Evolutionary conservation across 1,140 invertebrate genomes (phyloP), one percentile per base, ranked within the genome.

Genomic region (Psilanteris sp.): DNA sequence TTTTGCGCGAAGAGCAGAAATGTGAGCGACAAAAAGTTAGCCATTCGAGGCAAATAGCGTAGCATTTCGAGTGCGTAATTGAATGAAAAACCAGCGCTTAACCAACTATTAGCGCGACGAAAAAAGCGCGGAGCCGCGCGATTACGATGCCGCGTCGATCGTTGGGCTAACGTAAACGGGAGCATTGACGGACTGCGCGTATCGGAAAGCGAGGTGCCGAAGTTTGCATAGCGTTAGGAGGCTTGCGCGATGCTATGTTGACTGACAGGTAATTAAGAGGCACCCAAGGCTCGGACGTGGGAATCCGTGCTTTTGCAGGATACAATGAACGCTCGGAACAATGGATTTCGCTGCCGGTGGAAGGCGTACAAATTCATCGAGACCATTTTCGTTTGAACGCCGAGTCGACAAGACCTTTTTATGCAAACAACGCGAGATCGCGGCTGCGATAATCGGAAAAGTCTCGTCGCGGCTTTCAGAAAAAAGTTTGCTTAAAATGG

Each of bases 181-280:
- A 44, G 32, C 32, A 50, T 62, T 31, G 41, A 44, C 13, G 10
- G 18, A 29, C 10, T 50, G 27, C 13, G 24, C 18, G 37, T 13
- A 43, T 32, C 37, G 22, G 57, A 41, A 59, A 41, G 59, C 44
- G 54, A 50, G 37, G 52, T 44, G 55, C 39, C 20, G 43, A 46
- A 54, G 67, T 71, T 39, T 52, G 20, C 39, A 67, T 52, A 55
- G 34, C 52, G 27, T 10, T 16, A 10, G 32, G 11, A 32, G 27
- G 52, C 57, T 61, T 54, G 61, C 61, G 67, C 46, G 52, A 54
- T 34, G 71, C 37, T 67, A 43, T 46, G 67, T 73, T 54, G 71
- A 74, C 54, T 67, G 57, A 61, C 46, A 34, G 74, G 66, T 79
- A 79, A 79, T 79, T 79, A 79, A 77, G 71, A 77, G 77, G 59